Evolutionary conservation across 2,888 invertebrate genomes (phyloP).

Genomic region (Pristionchus mayeri): DNA sequence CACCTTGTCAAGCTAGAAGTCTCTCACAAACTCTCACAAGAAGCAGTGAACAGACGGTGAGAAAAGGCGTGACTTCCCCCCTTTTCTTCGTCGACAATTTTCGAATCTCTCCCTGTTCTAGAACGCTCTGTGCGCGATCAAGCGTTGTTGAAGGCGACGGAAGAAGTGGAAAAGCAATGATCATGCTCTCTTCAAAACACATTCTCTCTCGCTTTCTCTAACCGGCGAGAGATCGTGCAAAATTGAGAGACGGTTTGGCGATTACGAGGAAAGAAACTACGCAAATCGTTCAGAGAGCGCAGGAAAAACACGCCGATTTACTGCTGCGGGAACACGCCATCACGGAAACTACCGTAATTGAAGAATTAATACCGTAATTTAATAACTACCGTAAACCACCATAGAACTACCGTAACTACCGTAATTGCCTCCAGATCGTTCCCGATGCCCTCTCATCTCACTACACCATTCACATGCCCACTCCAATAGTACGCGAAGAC

Average conservation of each 20-base stretch:
- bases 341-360: too few species aligned
- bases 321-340: too few species aligned
- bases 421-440: not conserved
- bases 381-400: not conserved
- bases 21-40: slow-evolving; percentile 6
- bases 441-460: too few species aligned
- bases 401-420: not conserved
- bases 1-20: not conserved
- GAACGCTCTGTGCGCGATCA: not conserved
- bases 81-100: not conserved
- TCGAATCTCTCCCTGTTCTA: not conserved
- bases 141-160: not conserved
- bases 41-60: not conserved
- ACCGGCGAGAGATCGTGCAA: too few species aligned
- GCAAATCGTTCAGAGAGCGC: not conserved
- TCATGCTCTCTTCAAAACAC: too few species aligned
- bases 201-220: too few species aligned
- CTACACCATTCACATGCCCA: too few species aligned
- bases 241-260: too few species aligned
- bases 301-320: too few species aligned
- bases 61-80: not conserved
- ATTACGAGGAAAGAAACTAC: not conserved
- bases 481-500: too few species aligned
- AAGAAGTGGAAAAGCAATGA: too few species aligned
- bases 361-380: too few species aligned